Evolutionary conservation across 2,888 invertebrate genomes (phyloP).

Genomic region (Athripsodes cinereus): DNA sequence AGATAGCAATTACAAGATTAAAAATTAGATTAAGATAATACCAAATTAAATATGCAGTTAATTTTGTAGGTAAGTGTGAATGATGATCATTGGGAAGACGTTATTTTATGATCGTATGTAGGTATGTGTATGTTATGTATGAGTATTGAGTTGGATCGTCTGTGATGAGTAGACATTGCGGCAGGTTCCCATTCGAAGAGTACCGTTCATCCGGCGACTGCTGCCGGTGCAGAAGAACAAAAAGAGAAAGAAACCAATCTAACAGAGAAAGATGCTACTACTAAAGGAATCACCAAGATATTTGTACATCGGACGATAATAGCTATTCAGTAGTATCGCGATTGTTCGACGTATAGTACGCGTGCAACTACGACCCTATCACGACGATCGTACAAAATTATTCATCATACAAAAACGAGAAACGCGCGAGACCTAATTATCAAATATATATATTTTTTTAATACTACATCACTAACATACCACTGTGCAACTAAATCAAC

Average conservation of each 20-base stretch:
- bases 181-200: conserved; percentile 16
- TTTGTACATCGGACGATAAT: background rate
- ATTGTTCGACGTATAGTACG: background rate
- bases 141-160: background rate
- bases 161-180: conserved; percentile 12
- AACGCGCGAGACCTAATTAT: no score
- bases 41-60: no score
- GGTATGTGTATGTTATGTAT: background rate
- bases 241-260: background rate
- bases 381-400: no score
- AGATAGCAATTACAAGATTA: no score
- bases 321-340: background rate
- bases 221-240: background rate
- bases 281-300: background rate
- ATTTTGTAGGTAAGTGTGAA: no score
- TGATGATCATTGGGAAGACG: no score
- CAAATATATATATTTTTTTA: no score
- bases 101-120: no score
- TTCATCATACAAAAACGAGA: no score
- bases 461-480: background rate
- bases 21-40: no score
- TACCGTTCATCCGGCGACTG: conserved; percentile 5
- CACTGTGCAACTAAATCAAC: background rate
- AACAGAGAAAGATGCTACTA: background rate
- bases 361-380: background rate